These are phyloP conservation scores for Dasyurus viverrinus DNA, from an alignment of 2,113 vertebrate species.

Conservation along the genomic window DNA sequence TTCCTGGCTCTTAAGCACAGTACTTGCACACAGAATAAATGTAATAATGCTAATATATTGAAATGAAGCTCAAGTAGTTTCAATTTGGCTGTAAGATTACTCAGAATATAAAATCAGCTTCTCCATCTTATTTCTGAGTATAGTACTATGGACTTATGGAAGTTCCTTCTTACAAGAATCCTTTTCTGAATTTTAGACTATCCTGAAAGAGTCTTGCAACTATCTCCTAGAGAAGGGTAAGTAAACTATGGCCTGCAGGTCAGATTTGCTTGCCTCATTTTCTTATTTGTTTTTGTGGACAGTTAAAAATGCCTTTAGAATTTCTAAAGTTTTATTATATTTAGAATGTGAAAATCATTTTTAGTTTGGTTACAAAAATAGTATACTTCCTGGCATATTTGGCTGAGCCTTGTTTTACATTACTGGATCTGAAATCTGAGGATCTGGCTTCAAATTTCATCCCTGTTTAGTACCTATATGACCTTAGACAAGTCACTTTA, in stretches of 20 bases:
- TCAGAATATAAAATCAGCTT: not conserved
- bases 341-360: not conserved
- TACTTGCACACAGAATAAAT: not conserved
- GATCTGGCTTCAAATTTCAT: not conserved
- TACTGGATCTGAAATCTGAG: not conserved
- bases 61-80: not conserved
- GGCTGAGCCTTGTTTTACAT: not conserved
- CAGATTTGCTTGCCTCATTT: not conserved
- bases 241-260: not conserved
- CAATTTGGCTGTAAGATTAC: not conserved
- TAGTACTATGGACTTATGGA: not conserved
- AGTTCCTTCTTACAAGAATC: not conserved
- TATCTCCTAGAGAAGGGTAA: not conserved
- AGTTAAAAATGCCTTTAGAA: not conserved
- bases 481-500: not conserved
- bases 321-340: not conserved
- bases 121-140: not conserved
- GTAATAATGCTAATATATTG: not conserved
- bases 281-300: not conserved
- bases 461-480: too few species aligned
- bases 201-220: not conserved
- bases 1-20: not conserved
- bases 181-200: not conserved
- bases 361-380: not conserved
- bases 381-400: not conserved